Percentiles rank a stretch among this genome's conserved stretches.
phyloP scores from a whole-genome alignment of 2,888 invertebrate genomes.

The Perdita meconis region DNA sequence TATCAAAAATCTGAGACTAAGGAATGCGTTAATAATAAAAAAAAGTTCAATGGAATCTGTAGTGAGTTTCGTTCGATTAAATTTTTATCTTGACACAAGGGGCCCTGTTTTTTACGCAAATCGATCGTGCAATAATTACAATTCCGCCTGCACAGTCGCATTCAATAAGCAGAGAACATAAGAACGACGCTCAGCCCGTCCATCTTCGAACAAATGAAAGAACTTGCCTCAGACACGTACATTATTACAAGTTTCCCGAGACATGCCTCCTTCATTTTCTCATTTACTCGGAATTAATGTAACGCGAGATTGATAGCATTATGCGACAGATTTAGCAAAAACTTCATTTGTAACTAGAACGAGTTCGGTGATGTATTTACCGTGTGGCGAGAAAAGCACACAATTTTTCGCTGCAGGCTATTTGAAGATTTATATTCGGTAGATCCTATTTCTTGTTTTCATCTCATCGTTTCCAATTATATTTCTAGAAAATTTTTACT shows the following conservation, averaged over 20 bases:
- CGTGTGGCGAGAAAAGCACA: no score
- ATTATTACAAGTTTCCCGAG: slow-evolving; percentile 22
- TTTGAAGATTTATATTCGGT: no score
- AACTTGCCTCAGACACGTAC: not conserved
- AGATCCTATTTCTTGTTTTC: no score
- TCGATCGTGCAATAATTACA: slow-evolving; percentile 1
- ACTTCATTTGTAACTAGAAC: not conserved
- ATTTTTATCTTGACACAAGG: no score
- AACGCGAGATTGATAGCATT: not conserved
- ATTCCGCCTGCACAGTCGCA: not conserved
- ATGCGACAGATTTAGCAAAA: not conserved
- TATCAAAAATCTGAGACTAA: no score
- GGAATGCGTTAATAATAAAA: no score
- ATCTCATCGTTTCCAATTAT: no score
- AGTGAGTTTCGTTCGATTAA: no score
- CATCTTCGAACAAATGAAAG: slow-evolving; percentile 3
- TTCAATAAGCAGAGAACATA: not conserved
- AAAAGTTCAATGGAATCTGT: no score
- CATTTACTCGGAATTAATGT: slow-evolving; percentile 6
- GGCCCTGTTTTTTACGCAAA: not conserved
- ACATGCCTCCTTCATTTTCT: slow-evolving; percentile 36
- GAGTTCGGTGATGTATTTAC: no score
- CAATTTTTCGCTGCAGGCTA: no score
- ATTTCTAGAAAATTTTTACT: no score
- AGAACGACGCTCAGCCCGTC: not conserved